phyloP scores from a whole-genome alignment of 64 coral and sea anemone genomes.

The Porites lutea region DNA sequence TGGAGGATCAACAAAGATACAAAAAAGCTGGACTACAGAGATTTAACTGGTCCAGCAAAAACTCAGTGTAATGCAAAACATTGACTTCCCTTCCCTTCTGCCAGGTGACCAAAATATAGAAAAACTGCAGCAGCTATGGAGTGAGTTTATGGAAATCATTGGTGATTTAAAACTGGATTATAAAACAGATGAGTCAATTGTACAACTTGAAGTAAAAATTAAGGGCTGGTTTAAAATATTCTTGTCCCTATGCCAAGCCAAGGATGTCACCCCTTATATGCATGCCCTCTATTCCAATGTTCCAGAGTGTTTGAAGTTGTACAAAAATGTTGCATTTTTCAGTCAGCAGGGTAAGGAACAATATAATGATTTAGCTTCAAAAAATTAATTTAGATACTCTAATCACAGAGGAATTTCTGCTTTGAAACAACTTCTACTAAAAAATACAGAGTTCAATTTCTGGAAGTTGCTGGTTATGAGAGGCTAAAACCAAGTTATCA shows the following conservation, averaged over 20 bases:
- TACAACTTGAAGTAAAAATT: slow-evolving; percentile 27
- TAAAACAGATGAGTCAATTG: not conserved
- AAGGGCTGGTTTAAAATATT: slow-evolving; percentile 12
- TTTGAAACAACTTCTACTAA: not conserved
- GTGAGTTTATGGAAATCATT: slow-evolving; percentile 27
- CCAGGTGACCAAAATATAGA: too few species aligned
- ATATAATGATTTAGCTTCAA: slow-evolving; percentile 35
- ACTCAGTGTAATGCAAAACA: too few species aligned
- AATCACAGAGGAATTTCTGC: slow-evolving; percentile 28
- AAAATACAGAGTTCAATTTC: slow-evolving; percentile 19
- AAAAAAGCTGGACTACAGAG: not conserved
- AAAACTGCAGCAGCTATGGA: not conserved
- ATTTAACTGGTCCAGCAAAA: too few species aligned
- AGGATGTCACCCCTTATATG: slow-evolving; percentile 65
- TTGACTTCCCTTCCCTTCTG: too few species aligned
- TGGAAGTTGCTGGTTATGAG: slow-evolving; percentile 45
- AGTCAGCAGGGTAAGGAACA: slow-evolving; percentile 47
- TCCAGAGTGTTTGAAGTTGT: slow-evolving; percentile 26
- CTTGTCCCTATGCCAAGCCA: slow-evolving; percentile 3
- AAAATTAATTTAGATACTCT: slow-evolving; percentile 10
- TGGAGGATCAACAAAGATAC: not conserved
- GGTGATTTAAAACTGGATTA: slow-evolving; percentile 38
- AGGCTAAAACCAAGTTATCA: slow-evolving; percentile 47
- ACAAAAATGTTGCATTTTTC: slow-evolving; percentile 13
- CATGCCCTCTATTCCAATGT: slow-evolving; percentile 42